These are phyloP conservation scores for Metallyticus violacea DNA, from an alignment of 2,888 invertebrate species.

Conservation along the genomic window DNA sequence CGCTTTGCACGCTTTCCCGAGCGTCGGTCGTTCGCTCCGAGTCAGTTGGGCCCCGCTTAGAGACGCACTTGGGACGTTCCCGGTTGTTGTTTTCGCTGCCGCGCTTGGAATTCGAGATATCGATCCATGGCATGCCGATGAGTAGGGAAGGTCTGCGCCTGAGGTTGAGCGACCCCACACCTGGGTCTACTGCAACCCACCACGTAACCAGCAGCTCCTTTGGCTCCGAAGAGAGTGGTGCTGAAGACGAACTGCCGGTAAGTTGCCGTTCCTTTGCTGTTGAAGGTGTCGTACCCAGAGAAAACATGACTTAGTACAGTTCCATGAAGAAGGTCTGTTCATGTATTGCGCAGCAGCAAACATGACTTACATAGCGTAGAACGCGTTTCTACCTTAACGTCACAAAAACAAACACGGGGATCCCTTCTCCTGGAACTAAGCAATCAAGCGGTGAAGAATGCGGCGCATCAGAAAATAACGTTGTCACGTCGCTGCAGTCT, in stretches of 20 bases:
- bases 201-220: not conserved
- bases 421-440: too few relatives aligned
- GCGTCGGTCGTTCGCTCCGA: not conserved
- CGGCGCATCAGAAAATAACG: too few relatives aligned
- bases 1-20: not conserved
- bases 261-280: too few relatives aligned
- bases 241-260: not conserved
- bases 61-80: not conserved
- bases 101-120: not conserved
- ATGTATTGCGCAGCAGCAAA: too few relatives aligned
- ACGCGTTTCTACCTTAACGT: too few relatives aligned
- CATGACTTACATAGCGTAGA: too few relatives aligned
- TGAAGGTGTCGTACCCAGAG: too few relatives aligned
- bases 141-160: slow-evolving; percentile 49
- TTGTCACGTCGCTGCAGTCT: too few relatives aligned
- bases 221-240: slow-evolving; percentile 3
- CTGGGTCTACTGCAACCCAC: slow-evolving; percentile 15
- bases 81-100: not conserved
- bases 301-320: too few relatives aligned
- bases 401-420: too few relatives aligned
- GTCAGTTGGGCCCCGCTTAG: not conserved
- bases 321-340: too few relatives aligned
- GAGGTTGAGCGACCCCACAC: slow-evolving; percentile 49
- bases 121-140: slow-evolving; percentile 12
- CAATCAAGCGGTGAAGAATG: too few relatives aligned